Evolutionary conservation across 2,797 vertebrate species (phyloP), one percentile per base, ranked within the genome.

Genomic region (Falco biarmicus): DNA sequence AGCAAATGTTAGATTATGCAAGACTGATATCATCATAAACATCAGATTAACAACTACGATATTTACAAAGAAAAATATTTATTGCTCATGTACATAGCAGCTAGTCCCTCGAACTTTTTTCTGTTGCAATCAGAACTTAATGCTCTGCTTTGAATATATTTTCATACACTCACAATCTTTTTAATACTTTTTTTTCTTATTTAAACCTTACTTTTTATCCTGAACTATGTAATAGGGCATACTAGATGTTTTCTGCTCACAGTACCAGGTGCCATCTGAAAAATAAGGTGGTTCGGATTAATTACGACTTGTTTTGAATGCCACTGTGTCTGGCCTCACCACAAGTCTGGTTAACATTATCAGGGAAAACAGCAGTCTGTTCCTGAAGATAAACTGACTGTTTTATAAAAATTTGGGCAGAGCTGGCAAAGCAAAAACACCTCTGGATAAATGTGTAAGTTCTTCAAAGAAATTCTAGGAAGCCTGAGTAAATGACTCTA

Each of bases 281-380:
- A 93, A 94, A 84, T 39, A 66, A 91, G 63, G 84, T 64, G 84
- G 59, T 56, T 92, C 59, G 50, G 60, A 89, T 60, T 66, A 89
- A 54, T 5, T 87, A 51, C 7, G 31, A 56, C 85, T 89, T 94
- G 86, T 89, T 96, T 80, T 64, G 86, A 95, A 96, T 87, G 93
- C 92, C 86, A 71, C 78, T 26, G 34, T 74, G 95, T 89, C 93
- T 95, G 88, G 88, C 57, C 75, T 92, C 81, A 48, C 94, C 91
- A 87, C 94, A 91, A 85, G 89, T 50, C 92, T 94, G 87, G 73
- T 85, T 93, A 91, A 50, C 71, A 83, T 94, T 87, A 89, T 75
- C 78, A 71, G 75, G 81, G 64, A 89, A 90, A 96, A 94, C 71
- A 95, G 90, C 90, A 87, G 87, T 21, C 92, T 87, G 78, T 1